Conservation (phyloP, 2,113 vertebrate species). For the Dissostichus mawsoni region DNA sequence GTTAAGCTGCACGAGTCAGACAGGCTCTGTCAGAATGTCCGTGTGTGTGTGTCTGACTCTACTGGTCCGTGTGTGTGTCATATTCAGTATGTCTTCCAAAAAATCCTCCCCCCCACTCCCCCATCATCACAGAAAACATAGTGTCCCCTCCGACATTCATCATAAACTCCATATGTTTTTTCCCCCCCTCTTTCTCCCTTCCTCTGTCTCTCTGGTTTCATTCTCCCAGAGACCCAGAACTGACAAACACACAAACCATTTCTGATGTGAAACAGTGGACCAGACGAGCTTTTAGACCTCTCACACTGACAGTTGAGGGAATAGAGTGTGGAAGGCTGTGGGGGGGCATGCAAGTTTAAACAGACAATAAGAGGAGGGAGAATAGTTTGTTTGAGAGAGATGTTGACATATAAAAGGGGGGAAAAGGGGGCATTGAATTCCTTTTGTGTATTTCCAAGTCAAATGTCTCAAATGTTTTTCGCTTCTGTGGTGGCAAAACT, state of each 20-base stretch:
- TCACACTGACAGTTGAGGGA: conserved; percentile 80
- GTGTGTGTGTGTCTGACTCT: conserved; percentile 52
- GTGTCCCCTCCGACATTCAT: conserved; percentile 72
- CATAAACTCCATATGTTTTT: conserved; percentile 75
- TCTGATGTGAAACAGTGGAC: conserved; percentile 80
- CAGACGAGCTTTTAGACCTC: conserved; percentile 81
- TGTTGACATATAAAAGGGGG: conserved; percentile 68
- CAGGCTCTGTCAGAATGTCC: conserved; percentile 75
- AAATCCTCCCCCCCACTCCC: neutral
- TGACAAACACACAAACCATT: conserved; percentile 84
- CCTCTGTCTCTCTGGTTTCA: conserved; percentile 56
- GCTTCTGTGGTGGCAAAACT: conserved; percentile 39
- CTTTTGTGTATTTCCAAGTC: conserved; percentile 74
- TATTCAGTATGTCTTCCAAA: conserved; percentile 62
- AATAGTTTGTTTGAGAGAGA: conserved; percentile 69
- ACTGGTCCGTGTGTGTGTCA: conserved; percentile 36
- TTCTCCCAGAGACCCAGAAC: conserved; percentile 67
- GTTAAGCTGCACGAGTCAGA: conserved; percentile 86
- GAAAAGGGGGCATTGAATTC: conserved; percentile 63
- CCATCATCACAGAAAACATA: conserved; percentile 70
- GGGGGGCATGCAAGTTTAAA: conserved; percentile 83
- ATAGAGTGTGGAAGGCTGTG: conserved; percentile 67
- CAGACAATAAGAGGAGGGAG: conserved; percentile 79
- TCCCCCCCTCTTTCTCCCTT: conserved; percentile 19
- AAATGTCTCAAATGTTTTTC: conserved; percentile 60